phyloP scores from a whole-genome alignment of 2,888 invertebrate species.

The Dioctria rufipes region DNA sequence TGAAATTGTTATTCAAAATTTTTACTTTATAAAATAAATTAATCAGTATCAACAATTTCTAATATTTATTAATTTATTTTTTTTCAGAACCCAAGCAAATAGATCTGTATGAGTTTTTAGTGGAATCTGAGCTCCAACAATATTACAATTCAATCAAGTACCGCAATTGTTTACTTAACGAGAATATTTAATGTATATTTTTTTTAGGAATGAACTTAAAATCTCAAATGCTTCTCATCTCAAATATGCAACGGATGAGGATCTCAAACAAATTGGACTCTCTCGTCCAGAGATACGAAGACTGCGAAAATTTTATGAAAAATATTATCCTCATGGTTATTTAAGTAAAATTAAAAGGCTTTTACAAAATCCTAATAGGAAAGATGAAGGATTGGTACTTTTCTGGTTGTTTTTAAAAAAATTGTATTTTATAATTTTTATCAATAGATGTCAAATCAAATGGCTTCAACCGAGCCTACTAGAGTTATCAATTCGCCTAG shows the following conservation, averaged over 20 bases:
- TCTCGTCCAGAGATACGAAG: constrained; percentile 96
- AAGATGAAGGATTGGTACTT: constrained; percentile 71
- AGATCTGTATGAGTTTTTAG: constrained; percentile 89
- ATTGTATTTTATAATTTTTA: constrained; percentile 38
- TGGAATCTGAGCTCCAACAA: constrained; percentile 94
- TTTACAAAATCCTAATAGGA: constrained; percentile 75
- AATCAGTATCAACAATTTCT: background rate
- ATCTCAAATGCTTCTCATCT: constrained; percentile 89
- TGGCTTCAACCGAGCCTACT: constrained; percentile 85
- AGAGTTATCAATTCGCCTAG: constrained; percentile 68
- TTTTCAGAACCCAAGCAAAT: constrained; percentile 70
- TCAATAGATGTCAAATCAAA: constrained; percentile 57
- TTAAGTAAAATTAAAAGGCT: constrained; percentile 92
- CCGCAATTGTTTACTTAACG: constrained; percentile 57
- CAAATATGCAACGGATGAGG: constrained; percentile 95
- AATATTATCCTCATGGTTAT: constrained; percentile 94
- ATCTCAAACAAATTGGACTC: constrained; percentile 91
- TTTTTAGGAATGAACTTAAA: constrained; percentile 87
- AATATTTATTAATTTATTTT: constrained; percentile 53
- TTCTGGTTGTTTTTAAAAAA: constrained; percentile 37
- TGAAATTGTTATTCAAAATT: too few species aligned
- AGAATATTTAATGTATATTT: background rate
- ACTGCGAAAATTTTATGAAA: constrained; percentile 93
- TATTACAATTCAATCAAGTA: constrained; percentile 87
- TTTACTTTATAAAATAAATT: too few species aligned